Conservation (phyloP, 1,140 invertebrate species). For the Ips typographus region DNA sequence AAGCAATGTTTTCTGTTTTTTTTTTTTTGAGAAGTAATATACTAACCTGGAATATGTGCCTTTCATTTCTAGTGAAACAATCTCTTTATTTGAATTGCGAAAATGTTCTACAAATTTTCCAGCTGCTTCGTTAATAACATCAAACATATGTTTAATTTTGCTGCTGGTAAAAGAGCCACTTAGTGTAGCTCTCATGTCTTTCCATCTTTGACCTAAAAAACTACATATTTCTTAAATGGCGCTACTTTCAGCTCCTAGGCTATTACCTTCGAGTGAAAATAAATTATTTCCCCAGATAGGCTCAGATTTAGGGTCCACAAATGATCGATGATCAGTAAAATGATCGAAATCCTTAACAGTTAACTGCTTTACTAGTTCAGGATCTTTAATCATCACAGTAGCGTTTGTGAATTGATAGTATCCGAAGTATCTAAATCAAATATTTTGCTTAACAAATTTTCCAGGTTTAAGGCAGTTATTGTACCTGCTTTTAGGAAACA, state of each 20-base stretch:
- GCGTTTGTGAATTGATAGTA: slow-evolving; percentile 53
- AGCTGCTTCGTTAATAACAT: slow-evolving; percentile 44
- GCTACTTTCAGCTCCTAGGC: background rate
- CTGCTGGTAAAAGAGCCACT: slow-evolving; percentile 52
- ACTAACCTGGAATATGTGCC: slow-evolving; percentile 16
- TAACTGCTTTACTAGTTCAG: slow-evolving; percentile 55
- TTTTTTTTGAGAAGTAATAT: slow-evolving; percentile 24
- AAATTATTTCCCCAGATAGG: slow-evolving; percentile 58
- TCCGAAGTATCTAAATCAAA: slow-evolving; percentile 48
- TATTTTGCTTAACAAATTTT: background rate
- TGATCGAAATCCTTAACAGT: slow-evolving; percentile 57
- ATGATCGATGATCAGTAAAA: slow-evolving; percentile 53
- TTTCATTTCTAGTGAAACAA: slow-evolving; percentile 6
- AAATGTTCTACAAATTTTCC: slow-evolving; percentile 46
- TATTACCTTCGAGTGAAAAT: slow-evolving; percentile 55
- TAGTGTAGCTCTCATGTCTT: slow-evolving; percentile 48
- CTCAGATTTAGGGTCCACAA: slow-evolving; percentile 54
- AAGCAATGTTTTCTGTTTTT: slow-evolving; percentile 39
- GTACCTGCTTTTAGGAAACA: slow-evolving; percentile 37
- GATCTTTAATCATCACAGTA: slow-evolving; percentile 51
- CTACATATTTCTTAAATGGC: background rate
- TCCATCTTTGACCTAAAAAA: slow-evolving; percentile 49
- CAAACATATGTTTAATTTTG: slow-evolving; percentile 52
- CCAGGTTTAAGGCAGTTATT: background rate
- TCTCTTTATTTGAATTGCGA: slow-evolving; percentile 31